Base-by-base conservation (phyloP, 1,140 invertebrate species). In the Tetranychus urticae region DNA sequence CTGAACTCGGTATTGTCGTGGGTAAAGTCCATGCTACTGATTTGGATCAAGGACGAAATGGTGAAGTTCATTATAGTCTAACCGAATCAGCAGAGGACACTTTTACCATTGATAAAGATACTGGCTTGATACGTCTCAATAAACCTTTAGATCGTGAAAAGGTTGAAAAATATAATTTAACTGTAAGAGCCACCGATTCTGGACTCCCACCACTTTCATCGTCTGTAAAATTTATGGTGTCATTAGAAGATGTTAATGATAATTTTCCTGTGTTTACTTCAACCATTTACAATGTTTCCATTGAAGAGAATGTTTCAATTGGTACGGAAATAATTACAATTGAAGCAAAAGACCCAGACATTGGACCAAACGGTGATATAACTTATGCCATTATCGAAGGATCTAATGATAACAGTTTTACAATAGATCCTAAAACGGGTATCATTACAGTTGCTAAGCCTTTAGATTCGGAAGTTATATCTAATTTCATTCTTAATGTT, bases 21-120 rank as follows among this genome's bases (percentile, higher is more conserved):
- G 67, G 71, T 3, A 66, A 70, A 62, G 65, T 69, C 12, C 63
- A 62, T 47, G 92, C 91, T 0, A 88, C 88, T 67, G 91, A 96
- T 74, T 88, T 90, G 6, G 92, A 97, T 72, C 74, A 90, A 12
- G 91, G 90, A 0, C 78, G 85, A 56, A 96, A 96, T 71, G 88
- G 88, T 2, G 88, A 96, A 74, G 88, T 96, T 66, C 96, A 96
- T 72, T 97, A 94, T 71, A 92, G 85, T 71, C 84, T 96, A 66
- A 8, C 12, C 1, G 14, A 35, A 14, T 14, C 13, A 36, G 79
- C 89, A 62, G 74, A 78, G 23, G 88, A 82, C 6, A 42, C 39
- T 0, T 94, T 94, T 71, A 84, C 87, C 6, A 81, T 94, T 61
- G 87, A 97, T 74, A 88, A 90, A 12, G 87, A 88, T 37, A 86